Evolutionary conservation across 30 jellyfish, hydroid and myxozoan genomes (phyloP).

Genomic region (Cassiopea xamachana): DNA sequence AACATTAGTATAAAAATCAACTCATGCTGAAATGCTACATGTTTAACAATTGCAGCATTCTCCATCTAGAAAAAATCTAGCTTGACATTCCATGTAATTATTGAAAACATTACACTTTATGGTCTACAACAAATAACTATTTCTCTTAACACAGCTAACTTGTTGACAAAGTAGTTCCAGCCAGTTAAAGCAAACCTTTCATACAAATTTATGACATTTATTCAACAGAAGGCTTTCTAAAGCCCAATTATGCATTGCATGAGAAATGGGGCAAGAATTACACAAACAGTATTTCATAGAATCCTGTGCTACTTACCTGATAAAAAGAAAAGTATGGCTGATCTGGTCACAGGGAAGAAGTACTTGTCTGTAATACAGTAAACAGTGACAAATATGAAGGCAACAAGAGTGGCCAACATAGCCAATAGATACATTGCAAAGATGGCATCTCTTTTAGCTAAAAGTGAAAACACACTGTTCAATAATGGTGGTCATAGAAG

Average conservation of each 20-base stretch:
- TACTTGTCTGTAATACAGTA: constrained; percentile 97
- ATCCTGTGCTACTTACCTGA: constrained; percentile 64
- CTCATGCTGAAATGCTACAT: too few relatives aligned
- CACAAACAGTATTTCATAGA: not conserved
- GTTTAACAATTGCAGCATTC: too few relatives aligned
- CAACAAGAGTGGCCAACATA: constrained; percentile 77
- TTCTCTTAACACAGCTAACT: too few relatives aligned
- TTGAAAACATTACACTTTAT: too few relatives aligned
- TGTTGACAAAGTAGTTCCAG: too few relatives aligned
- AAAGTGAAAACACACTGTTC: not conserved
- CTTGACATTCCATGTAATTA: too few relatives aligned
- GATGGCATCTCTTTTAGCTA: constrained; percentile 82
- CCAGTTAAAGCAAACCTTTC: too few relatives aligned
- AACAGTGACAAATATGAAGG: constrained; percentile 90
- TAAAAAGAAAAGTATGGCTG: constrained; percentile 77
- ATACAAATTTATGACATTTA: too few relatives aligned
- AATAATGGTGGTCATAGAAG: not conserved
- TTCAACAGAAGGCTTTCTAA: too few relatives aligned
- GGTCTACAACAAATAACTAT: too few relatives aligned
- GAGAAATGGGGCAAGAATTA: not conserved
- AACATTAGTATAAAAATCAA: too few relatives aligned
- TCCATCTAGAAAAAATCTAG: too few relatives aligned
- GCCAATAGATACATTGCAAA: constrained; percentile 86
- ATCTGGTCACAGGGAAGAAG: constrained; percentile 97
- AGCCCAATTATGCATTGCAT: not conserved